Evolutionary conservation across 2,113 vertebrate genomes (phyloP).

Genomic region (Bos javanicus): DNA sequence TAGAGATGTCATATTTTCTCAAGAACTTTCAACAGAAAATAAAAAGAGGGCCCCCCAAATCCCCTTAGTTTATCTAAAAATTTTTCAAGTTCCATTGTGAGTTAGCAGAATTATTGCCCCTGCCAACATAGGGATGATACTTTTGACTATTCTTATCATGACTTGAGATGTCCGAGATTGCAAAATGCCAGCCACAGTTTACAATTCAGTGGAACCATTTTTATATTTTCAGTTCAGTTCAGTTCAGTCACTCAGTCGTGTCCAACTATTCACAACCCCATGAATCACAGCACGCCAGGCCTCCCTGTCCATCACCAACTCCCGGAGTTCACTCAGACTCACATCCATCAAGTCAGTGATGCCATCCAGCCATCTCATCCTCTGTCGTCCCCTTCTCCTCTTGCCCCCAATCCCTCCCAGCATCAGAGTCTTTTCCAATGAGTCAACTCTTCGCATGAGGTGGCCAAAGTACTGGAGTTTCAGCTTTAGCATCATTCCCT

Average conservation of each 20-base stretch:
- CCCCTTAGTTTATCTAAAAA: neutral
- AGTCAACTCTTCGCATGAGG: too few species aligned
- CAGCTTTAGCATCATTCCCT: too few species aligned
- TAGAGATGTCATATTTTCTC: neutral
- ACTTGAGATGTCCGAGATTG: neutral
- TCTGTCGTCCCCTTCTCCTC: too few species aligned
- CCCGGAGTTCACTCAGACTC: too few species aligned
- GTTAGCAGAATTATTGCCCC: neutral
- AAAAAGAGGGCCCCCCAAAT: neutral
- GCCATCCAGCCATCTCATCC: too few species aligned
- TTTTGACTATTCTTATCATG: neutral
- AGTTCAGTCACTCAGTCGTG: too few species aligned
- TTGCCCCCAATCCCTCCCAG: too few species aligned
- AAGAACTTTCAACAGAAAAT: neutral
- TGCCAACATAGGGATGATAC: neutral
- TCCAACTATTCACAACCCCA: fast-evolving
- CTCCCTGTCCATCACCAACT: too few species aligned
- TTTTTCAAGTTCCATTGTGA: neutral
- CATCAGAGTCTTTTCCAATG: too few species aligned
- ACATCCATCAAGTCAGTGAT: too few species aligned
- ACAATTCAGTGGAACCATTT: neutral
- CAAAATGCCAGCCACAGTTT: neutral
- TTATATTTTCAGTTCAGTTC: neutral
- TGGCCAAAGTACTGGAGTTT: too few species aligned
- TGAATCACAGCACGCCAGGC: too few species aligned